A percentile compares a stretch with the other conserved stretches of the same genome.
phyloP scores from a whole-genome alignment of 2,888 invertebrate species.

The Synanthedon tipuliformis region DNA sequence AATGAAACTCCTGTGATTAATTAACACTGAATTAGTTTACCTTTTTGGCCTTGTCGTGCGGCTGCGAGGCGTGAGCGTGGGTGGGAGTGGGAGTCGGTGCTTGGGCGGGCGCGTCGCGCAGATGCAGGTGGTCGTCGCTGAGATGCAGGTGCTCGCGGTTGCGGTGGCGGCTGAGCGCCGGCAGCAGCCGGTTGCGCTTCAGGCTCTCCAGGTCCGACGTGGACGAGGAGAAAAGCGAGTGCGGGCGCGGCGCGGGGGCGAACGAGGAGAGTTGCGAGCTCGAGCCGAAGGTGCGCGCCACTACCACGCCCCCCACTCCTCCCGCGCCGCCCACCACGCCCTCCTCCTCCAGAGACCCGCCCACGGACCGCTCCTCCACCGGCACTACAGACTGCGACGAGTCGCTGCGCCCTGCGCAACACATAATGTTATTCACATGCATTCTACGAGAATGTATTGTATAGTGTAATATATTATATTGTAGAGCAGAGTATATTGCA shows the following conservation, averaged over 20 bases:
- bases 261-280: slow-evolving; percentile 20
- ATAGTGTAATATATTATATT: too few species aligned
- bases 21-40: too few species aligned
- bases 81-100: slow-evolving; percentile 3
- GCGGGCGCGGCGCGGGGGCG: slow-evolving; percentile 22
- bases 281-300: slow-evolving; percentile 14
- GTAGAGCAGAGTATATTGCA: too few species aligned
- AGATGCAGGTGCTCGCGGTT: slow-evolving; percentile 55
- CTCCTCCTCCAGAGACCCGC: slow-evolving; percentile 9
- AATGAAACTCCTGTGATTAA: too few species aligned
- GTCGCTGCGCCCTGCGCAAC: slow-evolving; percentile 14
- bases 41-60: not conserved
- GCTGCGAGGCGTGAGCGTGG: slow-evolving; percentile 3
- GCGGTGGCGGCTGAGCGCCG: slow-evolving; percentile 46
- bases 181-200: slow-evolving; percentile 39
- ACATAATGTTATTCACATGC: too few species aligned
- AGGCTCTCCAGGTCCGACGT: slow-evolving; percentile 49
- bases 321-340: slow-evolving; percentile 4
- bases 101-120: slow-evolving; percentile 10
- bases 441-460: too few species aligned
- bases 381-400: slow-evolving; percentile 21
- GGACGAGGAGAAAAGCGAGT: slow-evolving; percentile 38
- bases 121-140: slow-evolving; percentile 46
- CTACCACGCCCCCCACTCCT: slow-evolving; percentile 1
- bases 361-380: too few species aligned